phyloP scores from a whole-genome alignment of 1,140 invertebrate genomes.

The Saccostrea echinata region DNA sequence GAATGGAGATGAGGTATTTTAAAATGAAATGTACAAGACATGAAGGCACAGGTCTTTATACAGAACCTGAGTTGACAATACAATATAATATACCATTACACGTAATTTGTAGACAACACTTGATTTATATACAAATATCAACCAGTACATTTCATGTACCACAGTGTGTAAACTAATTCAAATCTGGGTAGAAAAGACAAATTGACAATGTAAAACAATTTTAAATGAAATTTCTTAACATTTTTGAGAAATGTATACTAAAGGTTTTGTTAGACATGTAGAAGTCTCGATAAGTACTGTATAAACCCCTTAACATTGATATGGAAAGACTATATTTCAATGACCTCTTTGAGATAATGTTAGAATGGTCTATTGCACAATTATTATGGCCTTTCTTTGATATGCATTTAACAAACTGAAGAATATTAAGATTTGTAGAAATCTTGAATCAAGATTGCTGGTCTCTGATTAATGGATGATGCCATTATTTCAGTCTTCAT shows the following conservation, averaged over 20 bases:
- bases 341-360: no score
- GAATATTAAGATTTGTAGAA: not conserved
- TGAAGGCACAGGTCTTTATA: conserved; percentile 26
- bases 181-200: no score
- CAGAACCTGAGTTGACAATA: not conserved
- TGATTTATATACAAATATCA: not conserved
- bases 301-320: no score
- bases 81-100: not conserved
- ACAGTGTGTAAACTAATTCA: not conserved
- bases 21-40: not conserved
- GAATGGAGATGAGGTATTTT: conserved; percentile 2
- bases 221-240: no score
- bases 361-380: not conserved
- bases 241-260: no score
- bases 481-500: not conserved
- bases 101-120: not conserved
- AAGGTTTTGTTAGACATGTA: no score
- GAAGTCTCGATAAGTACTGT: no score
- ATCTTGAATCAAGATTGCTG: not conserved
- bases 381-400: not conserved
- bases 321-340: no score
- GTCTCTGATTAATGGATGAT: not conserved
- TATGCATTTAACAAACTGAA: not conserved
- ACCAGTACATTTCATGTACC: not conserved
- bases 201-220: no score